Conservation (phyloP, 2,113 vertebrate genomes). For the Neolamprologus sp. region DNA sequence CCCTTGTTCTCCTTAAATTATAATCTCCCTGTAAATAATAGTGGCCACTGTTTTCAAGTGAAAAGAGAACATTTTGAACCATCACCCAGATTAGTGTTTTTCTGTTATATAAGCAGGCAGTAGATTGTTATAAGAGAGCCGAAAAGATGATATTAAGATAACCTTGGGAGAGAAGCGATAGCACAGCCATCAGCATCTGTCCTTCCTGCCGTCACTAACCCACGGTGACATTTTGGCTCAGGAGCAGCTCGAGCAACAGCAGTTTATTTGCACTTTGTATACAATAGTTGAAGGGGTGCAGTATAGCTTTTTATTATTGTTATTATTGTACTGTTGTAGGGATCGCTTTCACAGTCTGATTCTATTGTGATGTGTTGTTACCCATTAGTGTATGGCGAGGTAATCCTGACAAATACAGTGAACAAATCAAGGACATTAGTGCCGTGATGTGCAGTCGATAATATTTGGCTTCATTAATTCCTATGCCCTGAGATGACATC, state of each 20-base stretch:
- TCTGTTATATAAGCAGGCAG: conserved; percentile 12
- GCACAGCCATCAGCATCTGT: conserved; percentile 45
- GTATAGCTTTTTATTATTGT: neutral
- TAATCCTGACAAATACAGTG: conserved; percentile 49
- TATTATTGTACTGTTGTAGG: neutral
- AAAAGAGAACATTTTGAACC: neutral
- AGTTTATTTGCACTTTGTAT: conserved; percentile 51
- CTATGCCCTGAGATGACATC: conserved; percentile 65
- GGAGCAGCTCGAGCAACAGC: conserved; percentile 40
- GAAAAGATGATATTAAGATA: conserved; percentile 56
- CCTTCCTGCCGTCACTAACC: conserved; percentile 56
- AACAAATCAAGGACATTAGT: conserved; percentile 59
- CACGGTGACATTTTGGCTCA: conserved; percentile 62
- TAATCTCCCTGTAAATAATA: neutral
- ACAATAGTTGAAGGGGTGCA: neutral
- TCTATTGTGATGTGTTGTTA: conserved; percentile 23
- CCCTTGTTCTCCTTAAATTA: neutral
- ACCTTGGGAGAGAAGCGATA: conserved; percentile 64
- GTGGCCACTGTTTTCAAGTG: neutral
- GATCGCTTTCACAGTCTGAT: neutral
- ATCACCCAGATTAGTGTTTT: conserved; percentile 14
- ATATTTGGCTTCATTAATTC: conserved; percentile 72
- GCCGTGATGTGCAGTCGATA: conserved; percentile 57
- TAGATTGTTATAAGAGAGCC: conserved; percentile 33
- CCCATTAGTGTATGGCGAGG: conserved; percentile 18